phyloP scores from a whole-genome alignment of 2,797 vertebrate genomes.

The Garrulus glandarius region DNA sequence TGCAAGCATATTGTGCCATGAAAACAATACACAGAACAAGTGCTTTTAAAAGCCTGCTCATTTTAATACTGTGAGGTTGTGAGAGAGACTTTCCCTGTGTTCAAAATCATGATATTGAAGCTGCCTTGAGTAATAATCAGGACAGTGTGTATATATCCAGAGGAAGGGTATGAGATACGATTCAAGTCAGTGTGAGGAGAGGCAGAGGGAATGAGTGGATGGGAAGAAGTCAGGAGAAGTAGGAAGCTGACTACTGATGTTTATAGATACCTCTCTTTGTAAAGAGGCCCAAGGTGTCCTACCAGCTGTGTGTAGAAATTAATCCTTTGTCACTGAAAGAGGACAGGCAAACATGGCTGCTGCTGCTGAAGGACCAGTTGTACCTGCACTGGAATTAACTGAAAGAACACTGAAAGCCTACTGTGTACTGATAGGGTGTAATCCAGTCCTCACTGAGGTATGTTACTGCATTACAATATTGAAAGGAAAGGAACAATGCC shows the following conservation, averaged over 20 bases:
- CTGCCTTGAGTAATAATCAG: not conserved
- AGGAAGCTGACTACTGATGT: not conserved
- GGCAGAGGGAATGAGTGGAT: not conserved
- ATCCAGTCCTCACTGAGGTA: not conserved
- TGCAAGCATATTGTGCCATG: not conserved
- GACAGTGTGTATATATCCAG: not conserved
- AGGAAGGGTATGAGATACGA: not conserved
- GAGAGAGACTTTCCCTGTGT: not conserved
- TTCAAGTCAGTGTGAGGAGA: not conserved
- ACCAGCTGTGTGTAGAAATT: not conserved
- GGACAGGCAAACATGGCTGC: not conserved
- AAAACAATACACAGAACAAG: not conserved
- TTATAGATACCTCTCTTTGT: not conserved
- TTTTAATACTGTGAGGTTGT: not conserved
- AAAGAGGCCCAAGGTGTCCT: not conserved
- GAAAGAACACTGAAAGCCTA: not conserved
- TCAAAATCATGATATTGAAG: not conserved
- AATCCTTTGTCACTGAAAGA: not conserved
- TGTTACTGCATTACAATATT: not conserved
- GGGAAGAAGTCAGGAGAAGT: not conserved
- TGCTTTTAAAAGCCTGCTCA: not conserved
- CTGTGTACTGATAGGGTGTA: not conserved
- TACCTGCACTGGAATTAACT: not conserved
- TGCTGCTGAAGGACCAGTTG: not conserved
- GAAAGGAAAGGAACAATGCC: not conserved